phyloP scores from a whole-genome alignment of 1,140 invertebrate genomes.

The Caligus rogercresseyi region DNA sequence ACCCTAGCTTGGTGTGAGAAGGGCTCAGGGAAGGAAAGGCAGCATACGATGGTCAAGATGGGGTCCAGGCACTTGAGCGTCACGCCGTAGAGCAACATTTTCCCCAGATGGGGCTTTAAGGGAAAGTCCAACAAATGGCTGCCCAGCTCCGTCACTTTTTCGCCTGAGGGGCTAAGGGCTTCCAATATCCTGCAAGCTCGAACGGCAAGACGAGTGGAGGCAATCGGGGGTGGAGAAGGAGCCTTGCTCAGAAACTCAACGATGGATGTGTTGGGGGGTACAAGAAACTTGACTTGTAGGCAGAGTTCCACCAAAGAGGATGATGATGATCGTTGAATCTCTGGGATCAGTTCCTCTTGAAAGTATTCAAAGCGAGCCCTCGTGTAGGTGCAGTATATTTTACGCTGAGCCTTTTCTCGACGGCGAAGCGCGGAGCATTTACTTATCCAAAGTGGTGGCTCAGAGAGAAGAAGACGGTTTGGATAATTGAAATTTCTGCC shows the following conservation, averaged over 20 bases:
- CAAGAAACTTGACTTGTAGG: slow-evolving; percentile 66
- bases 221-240: slow-evolving; percentile 50
- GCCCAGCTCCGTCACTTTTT: slow-evolving; percentile 70
- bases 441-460: slow-evolving; percentile 52
- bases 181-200: slow-evolving; percentile 46
- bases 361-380: not conserved
- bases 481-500: too few relatives aligned
- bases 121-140: slow-evolving; percentile 70
- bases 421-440: slow-evolving; percentile 55
- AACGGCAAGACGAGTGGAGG: slow-evolving; percentile 18
- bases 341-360: slow-evolving; percentile 40
- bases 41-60: slow-evolving; percentile 73
- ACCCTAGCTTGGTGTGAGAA: slow-evolving; percentile 36
- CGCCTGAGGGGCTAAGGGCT: slow-evolving; percentile 51
- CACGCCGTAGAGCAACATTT: slow-evolving; percentile 75
- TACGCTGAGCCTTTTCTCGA: slow-evolving; percentile 62
- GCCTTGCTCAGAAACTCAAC: slow-evolving; percentile 60
- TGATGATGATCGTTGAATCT: slow-evolving; percentile 63
- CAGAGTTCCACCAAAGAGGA: slow-evolving; percentile 80
- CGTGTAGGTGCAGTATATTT: slow-evolving; percentile 25
- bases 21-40: slow-evolving; percentile 55
- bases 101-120: slow-evolving; percentile 70
- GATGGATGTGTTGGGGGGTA: slow-evolving; percentile 53
- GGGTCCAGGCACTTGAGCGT: slow-evolving; percentile 87
- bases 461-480: slow-evolving; percentile 39